Evolutionary conservation across 2,113 vertebrate species (phyloP), one percentile per base, ranked within the genome.

Genomic region (Calyptomena viridis): DNA sequence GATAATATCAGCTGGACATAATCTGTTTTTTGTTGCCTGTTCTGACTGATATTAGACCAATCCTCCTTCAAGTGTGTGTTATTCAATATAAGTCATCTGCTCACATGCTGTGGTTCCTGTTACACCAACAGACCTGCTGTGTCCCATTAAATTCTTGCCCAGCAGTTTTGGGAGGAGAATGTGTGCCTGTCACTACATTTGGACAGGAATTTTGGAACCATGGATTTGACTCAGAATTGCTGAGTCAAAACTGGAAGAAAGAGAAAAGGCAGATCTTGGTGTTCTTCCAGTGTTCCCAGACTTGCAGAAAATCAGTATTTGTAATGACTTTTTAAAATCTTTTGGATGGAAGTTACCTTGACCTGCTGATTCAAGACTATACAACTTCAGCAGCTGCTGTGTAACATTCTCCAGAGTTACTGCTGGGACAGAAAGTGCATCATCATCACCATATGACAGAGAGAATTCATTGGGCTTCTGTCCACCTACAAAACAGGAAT

Each of bases 281-380:
- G 71, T 92, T 95, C 63, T 68, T 85, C 30, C 68, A 74, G 75
- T 19, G 6, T 93, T 93, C 37, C 46, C 55, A 90, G 63, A 35
- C 50, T 71, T 90, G 59, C 72, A 83, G 68, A 85, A 94, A 83
- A 66, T 62, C n/a, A 52, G 53, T 52, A n/a, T 72, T 52, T 68
- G 10, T 62, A 39, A n/a, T 76, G 55, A 27, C 33, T 90, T 93
- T 83, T 84, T 2, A 83, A 79, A 85, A 77, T 75, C 37, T 80
- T 87, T 80, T 74, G 59, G 59, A 50, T 88, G 55, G 50, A 88
- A 90, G 72, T 92, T 93, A 88, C 80, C 68, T 85, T 93, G 67
- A 59, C 72, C 55, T 92, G 72, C 90, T 90, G 59, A 81, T 86
- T 95, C 86, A 77, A 75, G 71, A 44, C 35, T 56, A 12, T 50